Base-by-base conservation (phyloP, 2,888 invertebrate species). In the Xiphydria camelus region DNA sequence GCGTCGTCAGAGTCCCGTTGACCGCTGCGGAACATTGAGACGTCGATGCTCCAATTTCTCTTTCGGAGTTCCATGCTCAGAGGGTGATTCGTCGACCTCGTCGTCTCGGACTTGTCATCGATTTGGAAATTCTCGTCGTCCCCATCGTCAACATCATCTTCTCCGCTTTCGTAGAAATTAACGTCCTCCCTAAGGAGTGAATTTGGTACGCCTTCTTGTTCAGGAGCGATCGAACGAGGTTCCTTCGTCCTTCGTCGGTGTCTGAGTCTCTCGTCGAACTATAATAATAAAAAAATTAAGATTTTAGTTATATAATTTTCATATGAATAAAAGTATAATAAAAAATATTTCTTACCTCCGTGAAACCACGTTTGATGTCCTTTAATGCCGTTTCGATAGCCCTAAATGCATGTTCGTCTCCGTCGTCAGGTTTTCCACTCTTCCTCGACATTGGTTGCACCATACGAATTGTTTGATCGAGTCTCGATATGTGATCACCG, bases 361-460 rank as follows among this genome's bases (percentile, higher is more conserved):
- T 17, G 15, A 46, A 52, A 42, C 46, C 44, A 9, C 40, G 39
- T 46, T 48, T 54, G 12, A 56, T 41, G 4, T 46, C 49, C 15
- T 45, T 41, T 17, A 50, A 12, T 15, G 54, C 46, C 2, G 26
- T 33, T 6, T 54, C 49, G 35, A 56, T 50, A 17, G 47, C 41
- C 35, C 18, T 41, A 7, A 35, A 36, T 4, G 42, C 44, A 31
- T 45, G 40, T 39, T 47, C 15, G 17, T 45, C 22, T 17, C 22
- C 23, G 22, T 10, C 38, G 20, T 21, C 10, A 1, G 20, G 17
- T 9, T 32, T 21, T 36, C 17, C 41, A 22, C 40, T 38, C n/a
- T 20, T 37, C 7, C 22, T 22, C 9, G 45, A 42, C 12, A 22
- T 22, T 15, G 36, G 36, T 15, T 35, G 40, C 26, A 55, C 41